Evolutionary conservation across 2,797 vertebrate species (phyloP).

Genomic region (Pseudopleuronectes americanus): DNA sequence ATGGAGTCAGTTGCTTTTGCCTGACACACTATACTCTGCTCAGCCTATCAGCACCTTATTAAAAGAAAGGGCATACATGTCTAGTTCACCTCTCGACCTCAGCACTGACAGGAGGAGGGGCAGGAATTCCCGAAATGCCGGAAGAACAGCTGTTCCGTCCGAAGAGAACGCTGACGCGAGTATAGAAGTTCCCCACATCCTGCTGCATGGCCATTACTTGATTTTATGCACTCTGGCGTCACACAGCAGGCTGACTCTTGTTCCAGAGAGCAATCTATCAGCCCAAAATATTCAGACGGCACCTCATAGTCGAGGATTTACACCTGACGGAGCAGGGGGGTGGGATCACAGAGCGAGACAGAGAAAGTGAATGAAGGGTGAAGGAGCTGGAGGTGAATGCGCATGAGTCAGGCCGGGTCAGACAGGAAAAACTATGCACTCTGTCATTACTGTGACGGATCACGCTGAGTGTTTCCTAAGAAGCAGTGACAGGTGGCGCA

Average conservation of each 20-base stretch:
- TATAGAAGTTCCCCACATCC: constrained; percentile 64
- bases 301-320: constrained; percentile 49
- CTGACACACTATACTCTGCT: constrained; percentile 20
- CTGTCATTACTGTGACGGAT: constrained; percentile 36
- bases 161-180: constrained; percentile 46
- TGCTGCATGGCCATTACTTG: constrained; percentile 36
- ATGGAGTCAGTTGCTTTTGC: constrained; percentile 1
- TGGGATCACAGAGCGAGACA: constrained; percentile 24
- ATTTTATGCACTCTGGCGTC: constrained; percentile 37
- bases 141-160: constrained; percentile 76
- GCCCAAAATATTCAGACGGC: constrained; percentile 51
- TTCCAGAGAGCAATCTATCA: constrained; percentile 56
- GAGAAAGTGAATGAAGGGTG: constrained; percentile 43
- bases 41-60: constrained; percentile 5
- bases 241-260: constrained; percentile 20
- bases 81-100: constrained; percentile 44
- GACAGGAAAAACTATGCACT: constrained; percentile 44
- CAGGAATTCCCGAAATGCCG: constrained; percentile 57
- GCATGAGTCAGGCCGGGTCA: constrained; percentile 57
- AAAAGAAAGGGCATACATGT: constrained; percentile 19
- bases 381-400: constrained; percentile 31
- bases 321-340: constrained; percentile 50
- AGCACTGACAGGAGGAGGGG: constrained; percentile 34
- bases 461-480: constrained; percentile 41
- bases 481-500: constrained; percentile 46